Evolutionary conservation across 2,888 invertebrate species (phyloP), one percentile per base, ranked within the genome.

Genomic region (Caenorhabditis sp.): DNA sequence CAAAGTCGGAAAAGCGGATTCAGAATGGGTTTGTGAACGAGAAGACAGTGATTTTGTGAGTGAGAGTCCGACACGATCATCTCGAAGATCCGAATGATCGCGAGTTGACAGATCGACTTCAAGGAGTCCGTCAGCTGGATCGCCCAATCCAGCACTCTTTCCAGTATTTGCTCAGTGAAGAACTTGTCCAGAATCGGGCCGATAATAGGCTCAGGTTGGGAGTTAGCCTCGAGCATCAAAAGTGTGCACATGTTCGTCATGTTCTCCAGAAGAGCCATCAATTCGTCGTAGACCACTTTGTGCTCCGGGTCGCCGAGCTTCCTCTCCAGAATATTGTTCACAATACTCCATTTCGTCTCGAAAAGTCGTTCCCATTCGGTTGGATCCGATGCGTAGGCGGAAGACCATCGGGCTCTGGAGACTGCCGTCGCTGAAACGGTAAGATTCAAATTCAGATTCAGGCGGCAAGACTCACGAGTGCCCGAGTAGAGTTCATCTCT

Each of bases 1-100:
- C 79, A 82, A 13, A 97, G 92, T 89, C 93, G 93, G 62, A 96
- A 90, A 66, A 98, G 90, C 1, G 97, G 96, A 78, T 94, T 92
- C 62, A 96, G 91, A 87, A 96, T 93, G 2, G 95, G 94, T 90
- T 95, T 95, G 78, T 96, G 95, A 35, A 95, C 94, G 80, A 97
- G 92, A 43, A 96, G 75, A 66, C 86, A 87, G 73, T 88, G 87
- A 56, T 85, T 86, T 55, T 84, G 83, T 13, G 73, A 75, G 30
- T 70, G 75, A 4, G 75, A 75, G 26, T 75, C 68, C n/a, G 70
- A 70, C 0, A 75, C 75, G 11, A 75, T 75, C 65, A 62, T 75
- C 50, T 75, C 74, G 17, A 65, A 75, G 26, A 75, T 75, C 26
- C 61, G 30, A 20, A 73, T 65, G 26, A 63, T 27, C 8, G 62